Evolutionary conservation across 2,113 vertebrate species (phyloP).

Genomic region (Syngnathus scovelli): DNA sequence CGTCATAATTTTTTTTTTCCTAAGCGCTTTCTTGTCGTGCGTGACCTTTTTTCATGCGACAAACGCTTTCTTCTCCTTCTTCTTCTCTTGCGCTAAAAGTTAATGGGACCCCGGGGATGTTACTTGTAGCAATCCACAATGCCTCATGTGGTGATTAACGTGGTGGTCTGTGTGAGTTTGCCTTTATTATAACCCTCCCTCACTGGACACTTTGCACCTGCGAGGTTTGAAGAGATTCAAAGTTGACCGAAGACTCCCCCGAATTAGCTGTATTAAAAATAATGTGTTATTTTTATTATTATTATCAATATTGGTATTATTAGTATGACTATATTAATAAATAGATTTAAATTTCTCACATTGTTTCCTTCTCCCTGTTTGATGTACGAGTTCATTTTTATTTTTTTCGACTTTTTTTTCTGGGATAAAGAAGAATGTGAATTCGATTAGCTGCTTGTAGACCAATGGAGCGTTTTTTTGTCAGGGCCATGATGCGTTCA

Average conservation of each 20-base stretch:
- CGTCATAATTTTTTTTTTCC: slow-evolving; percentile 16
- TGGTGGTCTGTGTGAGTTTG: not conserved
- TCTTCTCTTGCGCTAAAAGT: slow-evolving; percentile 9
- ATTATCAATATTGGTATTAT: no score
- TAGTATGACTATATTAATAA: no score
- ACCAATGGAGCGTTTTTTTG: slow-evolving; percentile 22
- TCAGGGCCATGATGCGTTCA: slow-evolving; percentile 35
- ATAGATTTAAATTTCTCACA: no score
- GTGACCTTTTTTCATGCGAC: not conserved
- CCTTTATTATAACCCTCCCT: not conserved
- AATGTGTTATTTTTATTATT: no score
- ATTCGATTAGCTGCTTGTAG: not conserved
- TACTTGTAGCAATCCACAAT: not conserved
- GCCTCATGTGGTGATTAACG: not conserved
- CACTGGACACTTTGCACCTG: not conserved
- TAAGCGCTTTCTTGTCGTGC: not conserved
- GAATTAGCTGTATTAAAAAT: no score
- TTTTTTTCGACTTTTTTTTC: no score
- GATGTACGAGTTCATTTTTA: no score
- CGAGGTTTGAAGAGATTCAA: not conserved
- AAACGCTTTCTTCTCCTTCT: not conserved
- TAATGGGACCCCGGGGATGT: slow-evolving; percentile 7
- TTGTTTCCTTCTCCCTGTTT: no score
- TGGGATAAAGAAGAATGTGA: not conserved
- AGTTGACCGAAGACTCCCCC: not conserved